Base-by-base conservation (phyloP, 2,797 vertebrate genomes). In the Chanos chanos region DNA sequence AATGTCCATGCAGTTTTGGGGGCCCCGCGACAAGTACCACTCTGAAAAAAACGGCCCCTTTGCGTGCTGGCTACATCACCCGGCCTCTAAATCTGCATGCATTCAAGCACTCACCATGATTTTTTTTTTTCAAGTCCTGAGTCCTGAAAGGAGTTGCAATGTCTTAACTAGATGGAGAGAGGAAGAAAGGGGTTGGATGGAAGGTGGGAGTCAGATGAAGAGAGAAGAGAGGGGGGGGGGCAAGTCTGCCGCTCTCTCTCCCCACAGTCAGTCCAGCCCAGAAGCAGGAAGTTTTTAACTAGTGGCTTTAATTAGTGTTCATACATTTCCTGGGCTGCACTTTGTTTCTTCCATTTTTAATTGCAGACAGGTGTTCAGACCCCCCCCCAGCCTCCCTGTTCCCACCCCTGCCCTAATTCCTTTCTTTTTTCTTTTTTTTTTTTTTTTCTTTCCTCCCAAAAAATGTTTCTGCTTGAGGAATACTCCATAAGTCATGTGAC, bases 271-370 rank as follows among this genome's bases (percentile, higher is more conserved):
- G 83, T 87, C 73, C 72, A 81, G 88, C 79, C 73, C 89, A 90
- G 82, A 89, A 91, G 90, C 94, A 97, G 94, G 96, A 98, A 95
- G 94, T 95, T 93, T 96, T 96, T 94, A 97, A 96, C 91, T 93
- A 92, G 89, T 93, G 92, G 83, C 92, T 95, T 96, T 96, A 94
- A 99, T 98, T 98, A 96, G 91, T 92, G 87, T 89, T 91, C 87
- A 89, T 95, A 94, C 94, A 94, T 94, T 96, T 97, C 95, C 95
- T 93, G 94, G 85, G 68, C 91, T 85, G 91, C 85, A 89, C 87
- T 87, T 89, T 87, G 85, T 88, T 92, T 91, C 87, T 90, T 92
- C 84, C 82, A 68, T 84, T 88, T 91, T 88, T 97, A 98, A 99
- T 97, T 97, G 92, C 87, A 89, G 93, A 90, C 95, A 98, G 95